phyloP scores from a whole-genome alignment of 2,113 vertebrate species.

The Macaca fascicularis region DNA sequence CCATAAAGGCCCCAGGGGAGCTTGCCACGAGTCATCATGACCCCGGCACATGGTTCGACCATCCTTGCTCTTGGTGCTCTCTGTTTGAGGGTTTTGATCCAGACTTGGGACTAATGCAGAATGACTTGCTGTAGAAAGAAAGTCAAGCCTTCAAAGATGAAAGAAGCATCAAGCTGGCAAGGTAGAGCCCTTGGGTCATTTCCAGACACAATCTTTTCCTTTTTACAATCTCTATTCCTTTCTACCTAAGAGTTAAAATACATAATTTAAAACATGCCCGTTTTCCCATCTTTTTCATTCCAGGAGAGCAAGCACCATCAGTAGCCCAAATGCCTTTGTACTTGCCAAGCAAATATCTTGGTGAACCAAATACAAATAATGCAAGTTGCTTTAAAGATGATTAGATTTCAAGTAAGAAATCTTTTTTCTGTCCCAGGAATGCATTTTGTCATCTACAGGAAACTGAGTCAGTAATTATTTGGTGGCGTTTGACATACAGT shows the following conservation, averaged over 20 bases:
- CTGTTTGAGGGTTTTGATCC: background rate
- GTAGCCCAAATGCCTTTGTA: background rate
- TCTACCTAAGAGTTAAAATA: background rate
- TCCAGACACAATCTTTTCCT: background rate
- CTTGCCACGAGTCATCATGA: background rate
- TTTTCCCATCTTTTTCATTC: background rate
- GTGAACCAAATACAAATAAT: background rate
- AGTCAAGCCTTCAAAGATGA: slow-evolving; percentile 17
- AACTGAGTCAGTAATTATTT: background rate
- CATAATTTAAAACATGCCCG: background rate
- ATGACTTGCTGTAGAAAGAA: slow-evolving; percentile 20
- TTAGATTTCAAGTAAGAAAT: background rate
- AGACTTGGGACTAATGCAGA: background rate
- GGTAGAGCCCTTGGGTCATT: slow-evolving; percentile 1
- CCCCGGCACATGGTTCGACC: background rate
- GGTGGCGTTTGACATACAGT: background rate
- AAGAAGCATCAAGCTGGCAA: slow-evolving; percentile 6
- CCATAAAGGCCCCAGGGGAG: background rate
- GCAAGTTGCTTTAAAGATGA: background rate
- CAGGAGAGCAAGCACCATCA: background rate
- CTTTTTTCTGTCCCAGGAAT: background rate
- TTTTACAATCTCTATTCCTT: background rate
- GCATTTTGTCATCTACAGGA: background rate
- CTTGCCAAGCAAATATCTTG: background rate
- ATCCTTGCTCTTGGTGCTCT: background rate